Evolutionary conservation across 2,797 vertebrate genomes (phyloP), one percentile per base, ranked within the genome.

Genomic region (Decapterus maruadsi): DNA sequence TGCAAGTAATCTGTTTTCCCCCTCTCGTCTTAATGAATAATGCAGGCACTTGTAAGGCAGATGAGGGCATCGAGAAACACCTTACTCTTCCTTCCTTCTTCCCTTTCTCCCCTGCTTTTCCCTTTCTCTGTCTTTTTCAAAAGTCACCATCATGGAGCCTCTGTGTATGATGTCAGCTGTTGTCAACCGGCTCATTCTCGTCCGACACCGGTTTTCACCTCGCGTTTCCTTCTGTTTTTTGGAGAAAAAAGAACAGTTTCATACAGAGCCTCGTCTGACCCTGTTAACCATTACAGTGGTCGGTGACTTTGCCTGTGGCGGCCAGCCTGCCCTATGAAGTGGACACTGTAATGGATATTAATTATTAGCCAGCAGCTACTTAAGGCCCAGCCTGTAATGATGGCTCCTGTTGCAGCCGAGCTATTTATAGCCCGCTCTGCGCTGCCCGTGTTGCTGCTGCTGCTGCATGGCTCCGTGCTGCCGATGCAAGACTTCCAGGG

Each of bases 341-440:
- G 82, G 82, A 77, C 90, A 77, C 72, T 76, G 85, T 89, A 93
- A 92, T 90, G 79, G 89, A 89, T 90, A 92, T 95, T 93, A 94
- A 95, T 95, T 93, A 95, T 95, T 93, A 93, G 91, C 91, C 80
- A 89, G 90, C 76, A 91, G 87, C 83, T 88, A 90, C 91, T 92
- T 90, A 89, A 92, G 81, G 62, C 86, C 57, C 62, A 79, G 88
- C 85, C 83, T 81, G 53, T 89, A 90, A 85, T 81, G 86, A 89
- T 56, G 72, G 87, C 86, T 93, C 91, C 81, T 93, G 91, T 92
- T 92, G 90, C 91, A 88, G 86, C 62, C 0, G 2, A 74, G 83
- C 90, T 95, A 95, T 95, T 94, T 93, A 87, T 94, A 94, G 89
- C 66, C 17, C 78, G 38, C 66, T 60, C 77, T 77, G 31, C 64